Conservation (phyloP, 2,888 invertebrate species). For the Dexiosoma caninum region DNA sequence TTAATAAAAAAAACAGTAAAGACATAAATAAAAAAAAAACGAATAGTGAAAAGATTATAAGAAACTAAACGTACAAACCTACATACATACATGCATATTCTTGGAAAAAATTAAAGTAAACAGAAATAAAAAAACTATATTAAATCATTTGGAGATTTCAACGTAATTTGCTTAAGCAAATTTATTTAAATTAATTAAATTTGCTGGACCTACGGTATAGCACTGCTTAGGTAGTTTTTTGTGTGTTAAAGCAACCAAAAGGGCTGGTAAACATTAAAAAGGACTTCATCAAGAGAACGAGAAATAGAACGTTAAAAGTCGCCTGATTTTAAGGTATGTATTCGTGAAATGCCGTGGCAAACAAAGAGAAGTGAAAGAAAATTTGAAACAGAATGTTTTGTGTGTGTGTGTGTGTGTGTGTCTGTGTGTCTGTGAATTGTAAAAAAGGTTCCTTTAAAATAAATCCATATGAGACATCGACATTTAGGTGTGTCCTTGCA, state of each 20-base stretch:
- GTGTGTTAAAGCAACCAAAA: neutral
- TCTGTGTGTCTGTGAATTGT: neutral
- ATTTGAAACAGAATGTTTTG: neutral
- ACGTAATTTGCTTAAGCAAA: neutral
- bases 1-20: neutral
- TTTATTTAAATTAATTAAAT: conserved; percentile 37
- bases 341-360: conserved; percentile 11
- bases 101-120: neutral
- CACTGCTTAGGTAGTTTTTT: conserved; percentile 31
- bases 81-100: too few relatives aligned
- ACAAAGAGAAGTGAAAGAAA: neutral
- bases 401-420: neutral
- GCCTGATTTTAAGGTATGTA: conserved; percentile 75
- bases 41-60: neutral
- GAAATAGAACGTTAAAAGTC: conserved; percentile 66
- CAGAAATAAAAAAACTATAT: neutral
- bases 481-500: conserved; percentile 54
- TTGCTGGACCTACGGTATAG: conserved; percentile 58
- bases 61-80: neutral
- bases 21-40: neutral
- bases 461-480: conserved; percentile 1
- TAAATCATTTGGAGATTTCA: neutral
- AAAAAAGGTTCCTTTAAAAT: conserved; percentile 16
- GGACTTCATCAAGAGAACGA: conserved; percentile 14
- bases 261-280: neutral